A percentile compares a stretch with the other conserved stretches of the same genome.
Evolutionary conservation across 1,140 invertebrate species (phyloP).

Genomic region (Drosophila sechellia): DNA sequence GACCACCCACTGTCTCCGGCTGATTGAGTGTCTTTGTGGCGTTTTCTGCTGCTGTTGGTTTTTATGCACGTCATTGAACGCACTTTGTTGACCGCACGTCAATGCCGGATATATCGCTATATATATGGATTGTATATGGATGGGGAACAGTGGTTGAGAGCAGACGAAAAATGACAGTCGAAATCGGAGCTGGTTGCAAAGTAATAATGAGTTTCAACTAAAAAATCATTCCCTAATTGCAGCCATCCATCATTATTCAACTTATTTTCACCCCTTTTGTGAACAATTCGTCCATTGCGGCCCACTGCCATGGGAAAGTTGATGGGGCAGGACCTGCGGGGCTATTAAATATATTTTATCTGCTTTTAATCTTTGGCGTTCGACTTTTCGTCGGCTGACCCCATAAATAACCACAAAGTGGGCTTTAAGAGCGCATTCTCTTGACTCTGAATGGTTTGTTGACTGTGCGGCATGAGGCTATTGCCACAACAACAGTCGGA

Average conservation of each 20-base stretch:
- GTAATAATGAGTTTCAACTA: conserved; percentile 22
- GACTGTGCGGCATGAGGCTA: conserved; percentile 15
- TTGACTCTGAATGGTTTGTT: conserved; percentile 49
- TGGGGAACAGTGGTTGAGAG: conserved; percentile 39
- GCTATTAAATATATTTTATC: conserved; percentile 83
- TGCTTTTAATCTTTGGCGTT: conserved; percentile 79
- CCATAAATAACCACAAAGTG: conserved; percentile 82
- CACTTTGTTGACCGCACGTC: conserved; percentile 80
- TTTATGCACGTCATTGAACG: conserved; percentile 81
- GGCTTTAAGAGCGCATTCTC: conserved; percentile 69
- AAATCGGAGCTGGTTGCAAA: neutral
- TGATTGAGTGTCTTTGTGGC: conserved; percentile 70
- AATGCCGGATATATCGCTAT: conserved; percentile 57
- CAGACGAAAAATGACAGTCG: neutral
- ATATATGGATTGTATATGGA: neutral
- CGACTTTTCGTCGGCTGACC: conserved; percentile 77
- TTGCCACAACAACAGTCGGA: conserved; percentile 47
- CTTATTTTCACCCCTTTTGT: conserved; percentile 25
- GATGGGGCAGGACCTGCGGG: conserved; percentile 27
- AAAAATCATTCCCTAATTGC: conserved; percentile 38
- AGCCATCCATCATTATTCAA: conserved; percentile 35
- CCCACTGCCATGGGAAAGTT: conserved; percentile 22
- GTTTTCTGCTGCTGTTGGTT: conserved; percentile 49
- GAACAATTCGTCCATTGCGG: neutral
- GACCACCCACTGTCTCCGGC: conserved; percentile 34